These are phyloP conservation scores for Galendromus occidentalis DNA, from an alignment of 1,140 invertebrate genomes.

Conservation along the genomic window DNA sequence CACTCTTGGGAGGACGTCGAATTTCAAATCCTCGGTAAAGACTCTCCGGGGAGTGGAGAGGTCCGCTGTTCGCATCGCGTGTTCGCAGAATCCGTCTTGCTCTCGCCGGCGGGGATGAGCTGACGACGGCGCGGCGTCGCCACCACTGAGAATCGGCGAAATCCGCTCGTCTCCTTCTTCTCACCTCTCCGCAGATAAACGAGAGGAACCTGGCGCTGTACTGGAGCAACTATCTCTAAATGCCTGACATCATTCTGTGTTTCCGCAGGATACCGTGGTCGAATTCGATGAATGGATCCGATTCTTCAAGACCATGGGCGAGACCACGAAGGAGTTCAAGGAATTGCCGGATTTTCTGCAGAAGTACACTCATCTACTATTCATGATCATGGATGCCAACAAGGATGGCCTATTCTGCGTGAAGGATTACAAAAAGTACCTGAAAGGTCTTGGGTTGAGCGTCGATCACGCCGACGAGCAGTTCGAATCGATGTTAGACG, in stretches of 20 bases:
- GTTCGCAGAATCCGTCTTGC: no score
- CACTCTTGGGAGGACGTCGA: no score
- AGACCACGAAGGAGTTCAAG: slow-evolving; percentile 20
- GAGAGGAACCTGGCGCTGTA: background rate
- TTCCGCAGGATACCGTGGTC: slow-evolving; percentile 21
- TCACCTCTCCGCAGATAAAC: background rate
- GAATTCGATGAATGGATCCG: slow-evolving; percentile 25
- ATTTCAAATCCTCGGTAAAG: no score
- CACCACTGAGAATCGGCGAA: no score
- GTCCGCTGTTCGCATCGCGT: no score
- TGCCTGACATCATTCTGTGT: background rate
- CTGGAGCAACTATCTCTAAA: background rate
- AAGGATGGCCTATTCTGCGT: slow-evolving; percentile 25
- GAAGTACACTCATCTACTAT: slow-evolving; percentile 23
- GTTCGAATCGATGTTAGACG: slow-evolving; percentile 23
- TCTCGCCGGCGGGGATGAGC: no score
- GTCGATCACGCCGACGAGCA: slow-evolving; percentile 22
- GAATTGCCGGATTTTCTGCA: slow-evolving; percentile 24
- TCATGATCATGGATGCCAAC: slow-evolving; percentile 23
- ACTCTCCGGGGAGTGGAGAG: no score
- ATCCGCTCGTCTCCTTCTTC: no score
- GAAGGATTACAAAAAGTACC: slow-evolving; percentile 25
- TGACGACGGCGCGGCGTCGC: no score
- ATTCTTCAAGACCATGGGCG: slow-evolving; percentile 23
- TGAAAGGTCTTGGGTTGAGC: slow-evolving; percentile 22